Evolutionary conservation across 2,797 vertebrate species (phyloP).

Genomic region (Microchirus variegatus): DNA sequence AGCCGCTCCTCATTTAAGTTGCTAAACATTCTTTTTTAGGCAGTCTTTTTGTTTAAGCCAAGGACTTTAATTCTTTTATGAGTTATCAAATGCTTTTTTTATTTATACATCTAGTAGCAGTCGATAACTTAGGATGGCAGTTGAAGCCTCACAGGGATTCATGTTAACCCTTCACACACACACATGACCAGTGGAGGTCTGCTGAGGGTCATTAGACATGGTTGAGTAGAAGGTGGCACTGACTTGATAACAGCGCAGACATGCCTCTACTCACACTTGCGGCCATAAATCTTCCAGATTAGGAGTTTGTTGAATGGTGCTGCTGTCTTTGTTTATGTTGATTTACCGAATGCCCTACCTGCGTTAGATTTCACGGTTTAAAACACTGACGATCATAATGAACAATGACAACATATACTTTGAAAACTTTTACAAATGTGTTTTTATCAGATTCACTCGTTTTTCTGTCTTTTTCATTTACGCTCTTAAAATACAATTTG

Average conservation of each 20-base stretch:
- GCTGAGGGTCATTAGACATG: conserved; percentile 16
- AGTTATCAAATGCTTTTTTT: background rate
- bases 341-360: conserved; percentile 31
- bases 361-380: conserved; percentile 17
- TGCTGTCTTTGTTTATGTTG: conserved; percentile 35
- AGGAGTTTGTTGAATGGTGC: conserved; percentile 32
- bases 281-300: conserved; percentile 52
- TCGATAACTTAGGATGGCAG: background rate
- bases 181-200: conserved; percentile 1
- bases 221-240: conserved; percentile 8
- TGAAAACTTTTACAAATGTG: too few species aligned
- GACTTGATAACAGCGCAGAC: conserved; percentile 27
- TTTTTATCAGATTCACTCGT: too few species aligned
- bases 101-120: conserved; percentile 1
- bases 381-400: conserved; percentile 2
- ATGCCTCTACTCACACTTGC: conserved; percentile 30
- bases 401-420: background rate
- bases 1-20: conserved; percentile 38
- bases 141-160: background rate
- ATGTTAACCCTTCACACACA: conserved; percentile 3
- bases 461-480: conserved; percentile 16
- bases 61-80: conserved; percentile 10
- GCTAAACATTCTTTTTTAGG: conserved; percentile 30
- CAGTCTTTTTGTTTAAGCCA: conserved; percentile 31
- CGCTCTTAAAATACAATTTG: conserved; percentile 35